A percentile compares a stretch with the other conserved stretches of the same genome.
These are phyloP conservation scores for Oncorhynchus masou DNA, from an alignment of 2,113 vertebrate genomes.

Conservation along the genomic window DNA sequence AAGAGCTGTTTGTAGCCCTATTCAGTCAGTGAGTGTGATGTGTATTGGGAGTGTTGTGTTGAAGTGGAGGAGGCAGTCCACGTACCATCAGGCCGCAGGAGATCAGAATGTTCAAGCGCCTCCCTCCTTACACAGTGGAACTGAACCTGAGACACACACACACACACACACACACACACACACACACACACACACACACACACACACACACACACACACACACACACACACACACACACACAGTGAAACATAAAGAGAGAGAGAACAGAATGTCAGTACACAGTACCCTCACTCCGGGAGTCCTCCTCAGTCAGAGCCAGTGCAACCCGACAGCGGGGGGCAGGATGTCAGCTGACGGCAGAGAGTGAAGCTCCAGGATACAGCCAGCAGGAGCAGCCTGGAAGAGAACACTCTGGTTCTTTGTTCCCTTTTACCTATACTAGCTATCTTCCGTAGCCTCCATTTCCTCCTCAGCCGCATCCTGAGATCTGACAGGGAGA, in stretches of 20 bases:
- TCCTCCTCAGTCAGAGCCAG: not conserved
- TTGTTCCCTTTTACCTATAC: slow-evolving; percentile 1
- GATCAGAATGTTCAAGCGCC: slow-evolving; percentile 53
- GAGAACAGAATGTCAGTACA: not conserved
- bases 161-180: too few species aligned
- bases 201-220: not conserved
- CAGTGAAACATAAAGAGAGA: slow-evolving; percentile 11
- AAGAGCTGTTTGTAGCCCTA: not conserved
- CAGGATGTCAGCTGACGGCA: slow-evolving; percentile 13
- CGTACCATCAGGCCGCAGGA: slow-evolving; percentile 63
- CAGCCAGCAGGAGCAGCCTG: not conserved
- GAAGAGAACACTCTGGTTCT: not conserved
- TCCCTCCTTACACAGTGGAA: slow-evolving; percentile 41
- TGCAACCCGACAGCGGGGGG: not conserved
- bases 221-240: slow-evolving; percentile 13
- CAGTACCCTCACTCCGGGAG: slow-evolving; percentile 10
- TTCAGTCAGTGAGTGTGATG: not conserved
- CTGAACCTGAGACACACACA: slow-evolving; percentile 45
- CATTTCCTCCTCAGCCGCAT: not conserved
- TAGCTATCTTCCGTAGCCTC: slow-evolving; percentile 6
- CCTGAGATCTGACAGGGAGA: slow-evolving; percentile 38
- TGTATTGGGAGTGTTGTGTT: not conserved
- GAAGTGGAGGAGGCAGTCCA: not conserved
- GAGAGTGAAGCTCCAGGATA: slow-evolving; percentile 5
- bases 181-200: not conserved